Evolutionary conservation across 2,797 vertebrate genomes (phyloP), one percentile per base, ranked within the genome.

Genomic region (Eulemur coronatus): DNA sequence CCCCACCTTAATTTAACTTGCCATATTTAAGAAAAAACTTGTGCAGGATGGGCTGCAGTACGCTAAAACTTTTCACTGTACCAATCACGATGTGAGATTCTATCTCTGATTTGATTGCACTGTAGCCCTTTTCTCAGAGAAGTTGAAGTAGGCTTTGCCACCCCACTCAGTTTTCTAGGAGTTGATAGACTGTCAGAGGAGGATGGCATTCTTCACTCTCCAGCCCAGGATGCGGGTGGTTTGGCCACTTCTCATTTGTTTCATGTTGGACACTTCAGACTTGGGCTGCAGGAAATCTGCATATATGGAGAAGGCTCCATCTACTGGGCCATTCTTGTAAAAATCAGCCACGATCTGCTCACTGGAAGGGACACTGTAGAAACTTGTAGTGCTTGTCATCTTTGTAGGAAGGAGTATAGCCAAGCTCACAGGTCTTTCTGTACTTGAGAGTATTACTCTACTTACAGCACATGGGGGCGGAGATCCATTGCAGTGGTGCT

Each of bases 131-230:
- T 89, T 85, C 10, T 91, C 98, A 84, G 98, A 99, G 46, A 61
- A 52, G 46, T 89, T 73, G 24, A 84, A 80, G 63, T 84, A 41
- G 30, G 99, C 99, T 0, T 99, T 99, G 57, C 99, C 99, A 15
- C 99, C 99, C 99, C 99, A 99, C 97, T 99, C 99, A 0, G 99
- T 99, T 98, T 99, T 99, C 99, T 99, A 99, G 92, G 99, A 99
- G 98, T 99, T 99, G 33, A 99, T 99, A 70, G 98, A 99, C 97
- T 99, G 97, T 99, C 99, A 99, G 98, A 99, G 99, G 0, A 99
- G 99, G 24, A 98, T 98, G 4, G 98, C 98, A 0, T 98, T 96
- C 79, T 99, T 99, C 63, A 98, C 98, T 0, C 99, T 99, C 99
- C 99, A 99, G 96, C 99, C 99, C 84, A 99, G 97, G 89, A 99